Evolutionary conservation across 2,113 vertebrate genomes (phyloP), one percentile per base, ranked within the genome.

Genomic region (Pica pica): DNA sequence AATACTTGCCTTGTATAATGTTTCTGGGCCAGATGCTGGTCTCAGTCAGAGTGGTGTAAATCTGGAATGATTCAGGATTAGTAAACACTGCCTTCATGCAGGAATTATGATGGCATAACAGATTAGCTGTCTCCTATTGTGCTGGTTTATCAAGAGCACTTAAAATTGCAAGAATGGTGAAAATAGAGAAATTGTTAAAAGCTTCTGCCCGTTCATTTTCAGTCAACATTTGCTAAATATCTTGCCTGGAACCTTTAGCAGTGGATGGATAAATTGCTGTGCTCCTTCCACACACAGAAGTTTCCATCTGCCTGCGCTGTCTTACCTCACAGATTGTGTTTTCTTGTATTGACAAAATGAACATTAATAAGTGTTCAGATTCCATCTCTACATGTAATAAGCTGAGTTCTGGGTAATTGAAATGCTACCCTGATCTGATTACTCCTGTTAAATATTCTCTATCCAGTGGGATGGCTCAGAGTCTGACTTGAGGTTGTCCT

Each of bases 21-120:
- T 83, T 91, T 85, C 94, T 83, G 87, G 70, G 86, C 55, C 75
- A 90, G 61, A 89, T 44, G 74, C n/a, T 13, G 1, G 47, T 55
- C 75, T 96, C 79, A 78, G 7, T 90, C 75, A 89, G 76, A 85
- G 50, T 30, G 63, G 81, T 87, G 94, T 90, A 91, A 94, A 93
- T 91, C 83, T 94, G 84, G 69, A 87, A 65, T 95, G 91, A 90
- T 87, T 95, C 78, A 80, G 80, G 63, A 76, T 70, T 92, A 85
- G 68, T 74, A 87, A 95, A 76, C 35, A 70, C 42, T 89, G 55
- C 56, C n/a, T 93, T 87, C 79, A 47, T 11, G 17, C 7, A 44
- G 69, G 87, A 90, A 53, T 92, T 89, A 82, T 3, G 16, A 49
- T 63, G 53, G 75, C 79, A 70, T n/a, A 93, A 83, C 57, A 78